Conservation (phyloP, 2,113 vertebrate genomes). For the Protobothrops mucrosquamatus region DNA sequence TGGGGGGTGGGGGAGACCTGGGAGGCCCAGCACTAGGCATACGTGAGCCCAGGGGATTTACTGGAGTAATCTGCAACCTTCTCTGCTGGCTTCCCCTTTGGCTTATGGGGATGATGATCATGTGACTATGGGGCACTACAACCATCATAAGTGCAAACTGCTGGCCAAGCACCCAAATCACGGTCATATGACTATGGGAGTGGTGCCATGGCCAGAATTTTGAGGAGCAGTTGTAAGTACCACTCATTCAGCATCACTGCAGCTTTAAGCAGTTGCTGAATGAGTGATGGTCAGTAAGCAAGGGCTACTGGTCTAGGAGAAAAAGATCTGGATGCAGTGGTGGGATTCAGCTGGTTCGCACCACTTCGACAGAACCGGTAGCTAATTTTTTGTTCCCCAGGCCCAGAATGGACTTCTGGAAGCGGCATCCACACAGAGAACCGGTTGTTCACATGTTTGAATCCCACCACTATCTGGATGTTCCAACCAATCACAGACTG, state of each 20-base stretch:
- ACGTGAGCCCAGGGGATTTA: not conserved
- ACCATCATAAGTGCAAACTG: not conserved
- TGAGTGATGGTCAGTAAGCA: not conserved
- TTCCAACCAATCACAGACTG: not conserved
- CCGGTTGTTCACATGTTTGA: too few relatives aligned
- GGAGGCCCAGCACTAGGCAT: not conserved
- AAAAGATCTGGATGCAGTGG: not conserved
- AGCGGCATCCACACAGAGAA: too few relatives aligned
- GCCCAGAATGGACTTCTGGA: too few relatives aligned
- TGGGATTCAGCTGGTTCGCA: too few relatives aligned
- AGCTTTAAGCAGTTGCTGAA: not conserved
- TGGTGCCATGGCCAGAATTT: not conserved
- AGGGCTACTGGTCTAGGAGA: fast-evolving
- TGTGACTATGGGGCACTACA: not conserved
- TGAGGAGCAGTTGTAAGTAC: not conserved
- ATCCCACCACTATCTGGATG: too few relatives aligned
- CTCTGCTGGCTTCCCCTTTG: not conserved
- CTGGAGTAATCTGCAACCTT: not conserved
- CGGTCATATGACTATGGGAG: not conserved
- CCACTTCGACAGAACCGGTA: too few relatives aligned
- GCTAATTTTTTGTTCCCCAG: too few relatives aligned
- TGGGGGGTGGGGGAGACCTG: not conserved
- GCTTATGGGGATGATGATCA: not conserved
- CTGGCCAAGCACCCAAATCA: not conserved
- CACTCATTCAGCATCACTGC: not conserved